Percentiles rank a stretch among this genome's conserved stretches.
These are phyloP conservation scores for Nomada ferruginata DNA, from an alignment of 2,888 invertebrate species.

Conservation along the genomic window DNA sequence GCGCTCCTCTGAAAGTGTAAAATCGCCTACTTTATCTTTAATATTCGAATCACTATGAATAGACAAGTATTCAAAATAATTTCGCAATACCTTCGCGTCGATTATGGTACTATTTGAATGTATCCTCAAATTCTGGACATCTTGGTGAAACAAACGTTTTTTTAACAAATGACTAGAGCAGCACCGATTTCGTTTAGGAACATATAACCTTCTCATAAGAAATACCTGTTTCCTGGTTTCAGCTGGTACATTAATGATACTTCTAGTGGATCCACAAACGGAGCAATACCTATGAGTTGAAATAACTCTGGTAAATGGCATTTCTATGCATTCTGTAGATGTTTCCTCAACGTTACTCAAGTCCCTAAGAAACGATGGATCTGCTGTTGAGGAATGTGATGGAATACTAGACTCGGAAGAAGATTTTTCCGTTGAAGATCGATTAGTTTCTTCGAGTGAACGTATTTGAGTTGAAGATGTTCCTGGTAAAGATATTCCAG, in stretches of 20 bases:
- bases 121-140: background rate
- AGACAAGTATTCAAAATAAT: slow-evolving; percentile 1
- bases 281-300: slow-evolving; percentile 14
- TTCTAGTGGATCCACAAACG: slow-evolving; percentile 7
- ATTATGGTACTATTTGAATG: slow-evolving; percentile 14
- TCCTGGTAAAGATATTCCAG: background rate
- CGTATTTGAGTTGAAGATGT: background rate
- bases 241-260: slow-evolving; percentile 10
- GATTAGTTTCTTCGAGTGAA: background rate
- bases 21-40: slow-evolving; percentile 13
- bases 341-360: background rate
- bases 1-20: slow-evolving; percentile 9
- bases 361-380: slow-evolving; percentile 9
- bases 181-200: slow-evolving; percentile 29
- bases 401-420: background rate
- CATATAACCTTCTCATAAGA: slow-evolving; percentile 16
- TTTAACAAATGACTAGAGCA: slow-evolving; percentile 26
- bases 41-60: background rate
- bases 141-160: slow-evolving; percentile 13
- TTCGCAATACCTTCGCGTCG: background rate
- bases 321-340: slow-evolving; percentile 9
- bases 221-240: slow-evolving; percentile 12
- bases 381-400: background rate
- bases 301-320: slow-evolving; percentile 27
- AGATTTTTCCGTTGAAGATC: background rate